phyloP scores from a whole-genome alignment of 2,888 invertebrate species.

The Ditylenchus weischeri region DNA sequence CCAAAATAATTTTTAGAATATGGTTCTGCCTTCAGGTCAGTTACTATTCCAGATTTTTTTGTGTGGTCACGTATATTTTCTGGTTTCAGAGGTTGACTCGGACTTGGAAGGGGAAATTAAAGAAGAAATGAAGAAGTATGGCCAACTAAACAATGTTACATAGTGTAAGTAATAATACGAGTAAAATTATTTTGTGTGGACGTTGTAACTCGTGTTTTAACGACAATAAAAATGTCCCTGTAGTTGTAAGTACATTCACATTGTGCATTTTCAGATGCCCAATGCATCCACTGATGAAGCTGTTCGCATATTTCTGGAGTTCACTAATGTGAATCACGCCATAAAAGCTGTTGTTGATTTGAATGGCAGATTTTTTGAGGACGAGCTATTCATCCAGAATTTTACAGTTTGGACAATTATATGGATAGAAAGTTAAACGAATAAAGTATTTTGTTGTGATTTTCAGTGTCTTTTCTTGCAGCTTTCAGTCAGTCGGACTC shows the following conservation, averaged over 20 bases:
- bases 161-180: slow-evolving; percentile 64
- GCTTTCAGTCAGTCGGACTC: no score
- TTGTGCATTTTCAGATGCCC: slow-evolving; percentile 65
- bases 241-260: neutral
- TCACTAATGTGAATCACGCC: slow-evolving; percentile 91
- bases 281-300: slow-evolving; percentile 77
- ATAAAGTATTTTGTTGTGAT: slow-evolving; percentile 7
- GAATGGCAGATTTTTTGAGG: slow-evolving; percentile 95
- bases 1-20: slow-evolving; percentile 5
- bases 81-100: slow-evolving; percentile 94
- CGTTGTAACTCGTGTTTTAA: neutral
- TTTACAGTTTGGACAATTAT: slow-evolving; percentile 88
- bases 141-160: slow-evolving; percentile 86
- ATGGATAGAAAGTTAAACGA: slow-evolving; percentile 60
- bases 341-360: slow-evolving; percentile 72
- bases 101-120: slow-evolving; percentile 96
- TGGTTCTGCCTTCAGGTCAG: neutral
- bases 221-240: no score
- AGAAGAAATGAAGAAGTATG: slow-evolving; percentile 96
- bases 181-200: neutral
- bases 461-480: no score
- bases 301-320: slow-evolving; percentile 96
- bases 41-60: neutral
- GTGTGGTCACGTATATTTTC: slow-evolving; percentile 85
- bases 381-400: slow-evolving; percentile 87